Evolutionary conservation across 2,797 vertebrate genomes (phyloP), one percentile per base, ranked within the genome.

Genomic region (Sebastes iracundus): DNA sequence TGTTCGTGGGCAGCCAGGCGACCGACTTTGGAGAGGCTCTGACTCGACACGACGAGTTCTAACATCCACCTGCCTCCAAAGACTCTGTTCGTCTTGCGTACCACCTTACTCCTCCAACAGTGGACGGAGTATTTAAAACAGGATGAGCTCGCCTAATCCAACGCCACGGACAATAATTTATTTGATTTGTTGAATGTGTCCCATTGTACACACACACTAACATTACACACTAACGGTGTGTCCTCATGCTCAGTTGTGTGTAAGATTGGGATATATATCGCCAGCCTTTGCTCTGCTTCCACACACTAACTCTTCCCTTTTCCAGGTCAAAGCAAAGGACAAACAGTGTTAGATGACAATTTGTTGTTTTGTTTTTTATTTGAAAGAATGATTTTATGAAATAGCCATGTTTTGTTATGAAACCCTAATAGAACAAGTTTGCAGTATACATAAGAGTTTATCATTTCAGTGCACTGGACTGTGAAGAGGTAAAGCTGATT

Each of bases 1-100:
- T 99, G 85, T 99, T 99, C 73, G 98, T 99, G 83, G 98, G 98
- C 72, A 99, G 98, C 91, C 98, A 99, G 93, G 98, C 97, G n/a
- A 99, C 98, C 28, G 98, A 99, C 95, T 99, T 99, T 5, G 98
- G 98, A 27, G 98, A 99, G 86, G 98, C 98, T 64, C 93, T 99
- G 88, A 98, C 97, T 86, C 95, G 97, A 80, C 98, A 99, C 0
- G 98, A 99, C 14, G 98, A 99, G 85, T 99, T 99, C 93, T 99
- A 95, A 92, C 66, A 46, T 58, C 70, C 7, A 1, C 58, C 65
- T 32, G 62, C 81, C 69, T 83, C 79, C 77, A 92, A 66, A 89
- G 91, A 94, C 90, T 90, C 42, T 82, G 76, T 84, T 88, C 73
- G 79, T 90, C 80, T 85, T 75, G 76, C 53, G 67, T 74, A 72